Evolutionary conservation across 2,113 vertebrate species (phyloP), one percentile per base, ranked within the genome.

Genomic region (Hyla sarda): DNA sequence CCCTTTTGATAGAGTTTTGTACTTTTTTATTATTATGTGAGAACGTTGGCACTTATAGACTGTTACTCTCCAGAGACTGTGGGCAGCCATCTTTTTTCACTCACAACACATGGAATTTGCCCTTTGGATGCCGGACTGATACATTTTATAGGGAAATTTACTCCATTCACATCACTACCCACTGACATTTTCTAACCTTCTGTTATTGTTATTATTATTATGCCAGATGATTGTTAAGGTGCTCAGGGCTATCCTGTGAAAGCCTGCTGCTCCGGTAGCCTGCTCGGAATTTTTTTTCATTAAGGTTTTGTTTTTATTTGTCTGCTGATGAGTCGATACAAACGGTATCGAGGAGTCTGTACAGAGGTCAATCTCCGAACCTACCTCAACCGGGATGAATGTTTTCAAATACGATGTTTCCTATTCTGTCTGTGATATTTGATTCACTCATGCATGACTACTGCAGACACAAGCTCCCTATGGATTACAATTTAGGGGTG

Each of bases 321-420:
- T 73, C 76, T 86, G 50, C 47, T 86, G 45, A 60, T 56, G 21
- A 62, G 41, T 71, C 32, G n/a, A 86, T 72, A 73, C 30, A 86
- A 73, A 48, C 48, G 74, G 30, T 86, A 82, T 32, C 28, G 56
- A 69, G 30, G 78, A 81, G 76, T 86, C 77, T 50, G 28, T 73
- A 81, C 89, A 88, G 81, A 88, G 86, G 48, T 88, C 89, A 90
- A 91, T 94, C 89, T 91, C 92, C 93, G 95, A 95, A 97, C 95
- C 98, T 99, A 99, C 98, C 98, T 99, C 97, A 98, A 94, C 97
- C 96, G 96, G 94, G 96, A 97, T 98, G 97, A 99, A 99, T 99
- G 98, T 99, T 94, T 93, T 89, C 91, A 94, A 41, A 41, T 41
- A 41, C 41, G 41, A 41, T n/a, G n/a, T n/a, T n/a, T n/a, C n/a